Percentiles rank a stretch among this genome's conserved stretches.
These are phyloP conservation scores for Wasmannia auropunctata DNA, from an alignment of 1,140 invertebrate genomes.

Conservation along the genomic window DNA sequence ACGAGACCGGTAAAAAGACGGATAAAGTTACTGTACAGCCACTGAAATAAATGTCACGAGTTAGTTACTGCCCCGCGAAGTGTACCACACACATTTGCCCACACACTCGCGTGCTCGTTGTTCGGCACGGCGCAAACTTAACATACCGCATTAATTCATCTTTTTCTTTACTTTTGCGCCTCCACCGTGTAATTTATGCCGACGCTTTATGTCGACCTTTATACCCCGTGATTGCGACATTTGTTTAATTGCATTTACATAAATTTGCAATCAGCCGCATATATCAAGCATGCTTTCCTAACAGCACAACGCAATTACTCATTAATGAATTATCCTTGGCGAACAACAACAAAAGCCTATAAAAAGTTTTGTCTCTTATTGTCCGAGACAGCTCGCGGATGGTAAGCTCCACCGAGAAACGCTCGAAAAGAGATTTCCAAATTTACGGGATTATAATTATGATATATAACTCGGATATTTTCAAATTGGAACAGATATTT, in stretches of 20 bases:
- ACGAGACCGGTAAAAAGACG: constrained; percentile 65
- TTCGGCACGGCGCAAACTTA: constrained; percentile 65
- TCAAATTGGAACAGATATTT: not conserved
- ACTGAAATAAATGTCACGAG: constrained; percentile 72
- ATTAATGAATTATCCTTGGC: constrained; percentile 17
- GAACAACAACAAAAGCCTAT: not conserved
- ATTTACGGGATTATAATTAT: not conserved
- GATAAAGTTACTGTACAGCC: constrained; percentile 65
- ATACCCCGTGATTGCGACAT: constrained; percentile 53
- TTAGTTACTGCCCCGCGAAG: constrained; percentile 70
- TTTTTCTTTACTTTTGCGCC: constrained; percentile 51
- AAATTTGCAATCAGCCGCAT: constrained; percentile 43
- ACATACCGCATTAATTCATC: constrained; percentile 68
- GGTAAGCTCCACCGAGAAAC: not conserved
- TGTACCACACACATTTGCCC: constrained; percentile 26
- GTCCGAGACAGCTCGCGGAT: no score
- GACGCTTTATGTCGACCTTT: constrained; percentile 65
- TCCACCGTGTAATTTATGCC: constrained; percentile 64
- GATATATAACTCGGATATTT: not conserved
- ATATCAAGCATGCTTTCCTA: not conserved
- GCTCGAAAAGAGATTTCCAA: not conserved
- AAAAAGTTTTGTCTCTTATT: not conserved
- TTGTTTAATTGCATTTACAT: constrained; percentile 70
- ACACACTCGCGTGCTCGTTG: constrained; percentile 39
- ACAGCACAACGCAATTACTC: not conserved